Base-by-base conservation (phyloP, 2,888 invertebrate genomes). In the Scaptomyza parva region DNA sequence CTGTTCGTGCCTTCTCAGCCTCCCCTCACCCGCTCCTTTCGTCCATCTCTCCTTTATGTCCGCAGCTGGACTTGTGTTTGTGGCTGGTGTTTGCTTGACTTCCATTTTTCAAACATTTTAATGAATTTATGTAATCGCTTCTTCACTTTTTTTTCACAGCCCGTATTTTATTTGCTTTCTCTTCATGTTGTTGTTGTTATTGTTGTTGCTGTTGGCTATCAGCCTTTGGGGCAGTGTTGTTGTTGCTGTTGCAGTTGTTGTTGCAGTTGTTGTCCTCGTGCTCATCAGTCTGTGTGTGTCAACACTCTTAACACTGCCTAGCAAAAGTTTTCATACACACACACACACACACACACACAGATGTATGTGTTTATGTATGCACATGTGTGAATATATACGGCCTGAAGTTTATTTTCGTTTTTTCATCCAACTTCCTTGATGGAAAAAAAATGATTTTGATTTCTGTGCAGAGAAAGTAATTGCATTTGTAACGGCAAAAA, bases 61-160 rank as follows among this genome's bases (percentile, higher is more conserved):
- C n/a, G 14, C 35, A 35, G 11, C 24, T 40, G 44, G 22, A 30
- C 33, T 26, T 24, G 43, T 63, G 64, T 53, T 55, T 58, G 61
- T 37, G 47, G 40, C 54, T 43, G 54, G 47, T 66, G 69, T 62
- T 69, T 65, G 62, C 48, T 33, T 82, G 78, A 66, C 79, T 66
- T 66, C 60, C 79, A 78, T 78, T 78, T 78, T 50, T 57, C 63
- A 78, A 76, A 61, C 63, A 79, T 83, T 78, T 78, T 83, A 67
- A 76, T 78, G 76, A 78, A 70, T 78, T 83, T 78, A 79, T 78
- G 71, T 76, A 78, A 83, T 79, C 77, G 70, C 60, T 70, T 65
- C 59, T 45, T 61, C 28, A 39, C 9, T 58, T 24, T 41, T 48
- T 53, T 50, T 51, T 59, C 61, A 14, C 48, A 41, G 30, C 33